These are phyloP conservation scores for Cecropterus lyciades DNA, from an alignment of 1,140 invertebrate species.

Conservation along the genomic window DNA sequence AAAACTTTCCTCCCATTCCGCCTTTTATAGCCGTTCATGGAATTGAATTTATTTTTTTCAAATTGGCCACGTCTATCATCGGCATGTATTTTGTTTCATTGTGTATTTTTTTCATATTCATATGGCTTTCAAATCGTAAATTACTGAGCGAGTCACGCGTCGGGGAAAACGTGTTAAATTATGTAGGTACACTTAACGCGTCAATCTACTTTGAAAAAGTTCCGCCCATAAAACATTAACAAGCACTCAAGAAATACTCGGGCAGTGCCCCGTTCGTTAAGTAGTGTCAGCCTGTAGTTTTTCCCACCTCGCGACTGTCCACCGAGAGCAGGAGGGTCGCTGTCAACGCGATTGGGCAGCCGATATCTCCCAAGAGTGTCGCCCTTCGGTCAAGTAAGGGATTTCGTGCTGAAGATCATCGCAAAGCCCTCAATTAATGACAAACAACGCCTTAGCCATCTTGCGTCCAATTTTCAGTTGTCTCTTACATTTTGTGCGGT, in stretches of 20 bases:
- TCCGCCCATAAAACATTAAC: slow-evolving; percentile 84
- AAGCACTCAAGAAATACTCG: slow-evolving; percentile 81
- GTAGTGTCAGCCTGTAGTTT: slow-evolving; percentile 80
- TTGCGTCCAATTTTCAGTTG: slow-evolving; percentile 75
- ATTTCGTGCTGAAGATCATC: slow-evolving; percentile 70
- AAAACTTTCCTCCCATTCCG: slow-evolving; percentile 61
- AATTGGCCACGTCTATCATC: slow-evolving; percentile 51
- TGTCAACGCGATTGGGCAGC: slow-evolving; percentile 80
- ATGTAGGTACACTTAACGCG: slow-evolving; percentile 80
- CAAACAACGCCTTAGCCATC: slow-evolving; percentile 67
- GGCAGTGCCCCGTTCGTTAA: slow-evolving; percentile 73
- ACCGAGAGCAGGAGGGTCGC: slow-evolving; percentile 66
- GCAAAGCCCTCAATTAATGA: slow-evolving; percentile 80
- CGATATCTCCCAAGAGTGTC: slow-evolving; percentile 79
- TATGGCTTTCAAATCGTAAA: slow-evolving; percentile 26
- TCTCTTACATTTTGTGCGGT: slow-evolving; percentile 66
- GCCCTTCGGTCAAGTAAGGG: slow-evolving; percentile 57
- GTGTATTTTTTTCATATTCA: neutral
- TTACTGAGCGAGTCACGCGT: slow-evolving; percentile 38
- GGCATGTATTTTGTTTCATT: neutral
- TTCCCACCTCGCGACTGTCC: slow-evolving; percentile 75
- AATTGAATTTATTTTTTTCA: slow-evolving; percentile 63
- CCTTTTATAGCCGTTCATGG: slow-evolving; percentile 59
- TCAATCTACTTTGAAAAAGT: slow-evolving; percentile 81
- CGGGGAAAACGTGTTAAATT: slow-evolving; percentile 76